These are phyloP conservation scores for Volucella bombylans DNA, from an alignment of 2,888 invertebrate genomes.

Conservation along the genomic window DNA sequence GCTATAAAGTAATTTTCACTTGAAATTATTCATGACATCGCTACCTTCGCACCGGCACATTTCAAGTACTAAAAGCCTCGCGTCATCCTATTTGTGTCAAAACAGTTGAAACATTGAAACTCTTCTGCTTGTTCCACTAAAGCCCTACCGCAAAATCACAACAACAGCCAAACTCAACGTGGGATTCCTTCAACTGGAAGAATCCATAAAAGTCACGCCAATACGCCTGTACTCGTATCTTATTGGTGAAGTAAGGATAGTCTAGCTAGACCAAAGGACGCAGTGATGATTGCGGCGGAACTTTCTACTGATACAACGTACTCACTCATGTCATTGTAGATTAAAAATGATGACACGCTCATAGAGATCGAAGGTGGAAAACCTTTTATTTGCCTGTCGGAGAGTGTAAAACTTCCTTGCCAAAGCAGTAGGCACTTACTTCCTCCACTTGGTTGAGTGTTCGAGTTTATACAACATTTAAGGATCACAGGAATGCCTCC, in stretches of 20 bases:
- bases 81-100: conserved; percentile 35
- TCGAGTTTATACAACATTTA: neutral
- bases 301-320: conserved; percentile 1
- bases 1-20: neutral
- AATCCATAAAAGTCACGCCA: conserved; percentile 42
- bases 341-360: conserved; percentile 55
- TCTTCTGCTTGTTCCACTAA: neutral
- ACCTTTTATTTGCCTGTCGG: conserved; percentile 50
- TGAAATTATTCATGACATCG: conserved; percentile 53
- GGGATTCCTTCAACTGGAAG: conserved; percentile 62
- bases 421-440: neutral
- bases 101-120: conserved; percentile 6
- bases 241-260: neutral
- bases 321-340: conserved; percentile 45
- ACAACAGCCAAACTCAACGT: conserved; percentile 18
- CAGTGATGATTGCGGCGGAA: neutral
- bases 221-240: neutral
- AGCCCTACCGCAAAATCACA: conserved; percentile 21
- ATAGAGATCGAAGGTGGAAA: conserved; percentile 17
- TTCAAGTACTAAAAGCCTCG: conserved; percentile 38
- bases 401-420: conserved; percentile 35
- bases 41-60: conserved; percentile 5
- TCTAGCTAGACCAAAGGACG: neutral
- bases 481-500: conserved; percentile 2
- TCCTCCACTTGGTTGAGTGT: neutral